Conservation (phyloP, 1,140 invertebrate genomes). For the Vanessa atalanta region DNA sequence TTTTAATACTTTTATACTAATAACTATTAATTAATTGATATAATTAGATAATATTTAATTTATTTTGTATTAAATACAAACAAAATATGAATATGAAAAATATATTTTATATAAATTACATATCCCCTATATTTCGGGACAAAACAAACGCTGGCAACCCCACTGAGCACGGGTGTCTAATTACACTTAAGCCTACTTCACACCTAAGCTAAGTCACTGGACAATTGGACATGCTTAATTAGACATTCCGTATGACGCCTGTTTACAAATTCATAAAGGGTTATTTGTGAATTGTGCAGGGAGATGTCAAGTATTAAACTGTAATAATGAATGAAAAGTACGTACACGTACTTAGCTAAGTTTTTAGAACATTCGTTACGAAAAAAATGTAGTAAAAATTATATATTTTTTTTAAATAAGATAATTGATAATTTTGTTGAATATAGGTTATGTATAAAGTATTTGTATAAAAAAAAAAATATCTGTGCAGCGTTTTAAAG, state of each 20-base stretch:
- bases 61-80: no score
- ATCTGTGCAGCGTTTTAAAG: no score
- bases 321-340: neutral
- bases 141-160: neutral
- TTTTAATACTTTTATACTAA: no score
- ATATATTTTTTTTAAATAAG: no score
- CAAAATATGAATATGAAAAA: neutral
- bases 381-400: no score
- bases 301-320: neutral
- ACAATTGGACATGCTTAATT: slow-evolving; percentile 11
- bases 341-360: no score
- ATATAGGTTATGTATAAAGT: no score
- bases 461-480: no score
- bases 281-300: neutral
- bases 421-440: no score
- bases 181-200: slow-evolving; percentile 44
- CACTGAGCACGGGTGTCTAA: neutral
- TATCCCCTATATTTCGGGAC: neutral
- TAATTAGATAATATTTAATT: no score
- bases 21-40: no score
- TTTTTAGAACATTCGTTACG: no score
- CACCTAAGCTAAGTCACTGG: slow-evolving; percentile 34
- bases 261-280: slow-evolving; percentile 22
- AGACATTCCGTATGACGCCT: slow-evolving; percentile 6
- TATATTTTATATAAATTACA: neutral